phyloP scores from a whole-genome alignment of 1,140 invertebrate species.

The Meteorus sp. region DNA sequence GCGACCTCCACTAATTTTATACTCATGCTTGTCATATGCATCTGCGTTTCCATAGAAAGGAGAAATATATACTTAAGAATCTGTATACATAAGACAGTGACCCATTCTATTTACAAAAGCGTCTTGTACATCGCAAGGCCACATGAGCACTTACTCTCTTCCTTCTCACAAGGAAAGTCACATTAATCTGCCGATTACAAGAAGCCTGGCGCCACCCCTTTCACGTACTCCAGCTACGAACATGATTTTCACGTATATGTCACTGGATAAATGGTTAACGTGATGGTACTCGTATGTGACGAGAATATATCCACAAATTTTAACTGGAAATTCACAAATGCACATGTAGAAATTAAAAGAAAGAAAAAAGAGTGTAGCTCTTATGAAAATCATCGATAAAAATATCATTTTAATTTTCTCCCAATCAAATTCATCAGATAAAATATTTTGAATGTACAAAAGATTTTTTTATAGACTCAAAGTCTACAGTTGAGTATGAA shows the following conservation, averaged over 20 bases:
- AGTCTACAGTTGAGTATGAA: not conserved
- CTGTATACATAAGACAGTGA: not conserved
- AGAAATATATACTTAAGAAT: too few species aligned
- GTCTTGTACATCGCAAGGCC: not conserved
- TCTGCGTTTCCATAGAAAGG: too few species aligned
- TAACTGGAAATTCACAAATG: not conserved
- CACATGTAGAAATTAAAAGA: not conserved
- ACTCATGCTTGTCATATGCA: too few species aligned
- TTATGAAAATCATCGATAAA: not conserved
- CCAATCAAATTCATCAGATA: not conserved
- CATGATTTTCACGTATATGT: conserved; percentile 48
- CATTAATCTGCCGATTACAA: conserved; percentile 60
- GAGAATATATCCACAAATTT: too few species aligned
- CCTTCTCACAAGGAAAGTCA: conserved; percentile 35
- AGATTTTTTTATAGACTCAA: not conserved
- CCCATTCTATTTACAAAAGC: conserved; percentile 1
- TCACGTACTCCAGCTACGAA: conserved; percentile 46
- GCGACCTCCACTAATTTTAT: too few species aligned
- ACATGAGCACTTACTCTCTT: not conserved
- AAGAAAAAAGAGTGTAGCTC: not conserved
- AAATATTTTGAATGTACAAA: not conserved
- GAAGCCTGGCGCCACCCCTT: conserved; percentile 53
- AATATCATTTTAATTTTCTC: too few species aligned
- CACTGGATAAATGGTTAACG: conserved; percentile 31
- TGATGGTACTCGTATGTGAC: conserved; percentile 10